phyloP scores from a whole-genome alignment of 2,797 vertebrate genomes.

The Podarcis lilfordi region DNA sequence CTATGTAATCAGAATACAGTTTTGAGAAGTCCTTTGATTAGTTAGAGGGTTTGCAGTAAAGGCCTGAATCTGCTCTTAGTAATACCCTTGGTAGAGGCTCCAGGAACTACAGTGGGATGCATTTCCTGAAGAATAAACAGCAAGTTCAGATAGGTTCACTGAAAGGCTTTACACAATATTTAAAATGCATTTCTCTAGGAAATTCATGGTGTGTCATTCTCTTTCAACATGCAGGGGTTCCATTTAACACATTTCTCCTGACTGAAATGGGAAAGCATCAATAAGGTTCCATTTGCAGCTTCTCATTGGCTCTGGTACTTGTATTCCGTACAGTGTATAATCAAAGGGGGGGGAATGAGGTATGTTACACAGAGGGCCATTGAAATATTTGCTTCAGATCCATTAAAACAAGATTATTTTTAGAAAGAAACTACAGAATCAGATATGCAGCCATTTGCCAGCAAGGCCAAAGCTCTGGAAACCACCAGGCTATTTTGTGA shows the following conservation, averaged over 20 bases:
- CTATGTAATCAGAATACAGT: background rate
- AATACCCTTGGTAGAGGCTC: background rate
- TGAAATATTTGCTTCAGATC: background rate
- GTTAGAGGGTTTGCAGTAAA: background rate
- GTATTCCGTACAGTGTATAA: background rate
- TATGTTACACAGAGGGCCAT: background rate
- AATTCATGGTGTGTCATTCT: background rate
- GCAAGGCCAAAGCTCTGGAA: background rate
- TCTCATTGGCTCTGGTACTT: background rate
- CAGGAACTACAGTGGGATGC: background rate
- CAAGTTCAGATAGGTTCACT: background rate
- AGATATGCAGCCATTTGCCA: background rate
- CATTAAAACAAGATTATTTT: slow-evolving; percentile 32
- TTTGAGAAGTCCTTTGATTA: background rate
- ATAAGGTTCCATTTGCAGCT: background rate
- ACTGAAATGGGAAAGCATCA: slow-evolving; percentile 18
- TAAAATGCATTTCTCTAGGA: background rate
- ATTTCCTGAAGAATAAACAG: background rate
- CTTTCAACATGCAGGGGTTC: background rate
- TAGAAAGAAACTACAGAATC: background rate
- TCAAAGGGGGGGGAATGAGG: background rate
- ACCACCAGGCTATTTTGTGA: background rate
- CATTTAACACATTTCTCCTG: slow-evolving; percentile 3
- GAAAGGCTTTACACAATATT: background rate
- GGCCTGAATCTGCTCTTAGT: background rate